These are phyloP conservation scores for Motacilla tschutschensis DNA, from an alignment of 2,113 vertebrate genomes.

Conservation along the genomic window DNA sequence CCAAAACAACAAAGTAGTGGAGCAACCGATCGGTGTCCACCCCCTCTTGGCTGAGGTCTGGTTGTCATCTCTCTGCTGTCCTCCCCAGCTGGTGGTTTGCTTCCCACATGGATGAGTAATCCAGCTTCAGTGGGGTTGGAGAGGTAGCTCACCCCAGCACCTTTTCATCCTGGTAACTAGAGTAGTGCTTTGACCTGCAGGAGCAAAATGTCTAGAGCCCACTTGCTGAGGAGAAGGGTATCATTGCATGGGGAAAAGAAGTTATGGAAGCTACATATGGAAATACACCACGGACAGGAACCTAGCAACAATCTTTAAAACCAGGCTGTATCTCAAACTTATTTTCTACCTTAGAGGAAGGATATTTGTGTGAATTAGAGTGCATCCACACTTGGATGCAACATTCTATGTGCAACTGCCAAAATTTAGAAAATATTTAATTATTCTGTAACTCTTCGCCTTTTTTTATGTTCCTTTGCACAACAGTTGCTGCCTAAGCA, in stretches of 20 bases:
- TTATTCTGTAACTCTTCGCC: neutral
- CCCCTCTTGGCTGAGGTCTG: neutral
- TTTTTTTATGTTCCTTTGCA: neutral
- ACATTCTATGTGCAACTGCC: neutral
- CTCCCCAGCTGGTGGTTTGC: neutral
- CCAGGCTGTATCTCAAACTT: neutral
- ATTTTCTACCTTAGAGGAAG: neutral
- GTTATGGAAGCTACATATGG: neutral
- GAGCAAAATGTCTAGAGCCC: neutral
- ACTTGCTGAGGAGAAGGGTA: rapidly evolving
- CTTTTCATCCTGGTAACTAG: neutral
- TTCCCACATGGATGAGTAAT: neutral
- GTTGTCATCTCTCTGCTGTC: neutral
- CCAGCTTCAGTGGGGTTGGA: rapidly evolving
- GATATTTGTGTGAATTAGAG: neutral
- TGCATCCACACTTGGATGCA: neutral
- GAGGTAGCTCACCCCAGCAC: rapidly evolving
- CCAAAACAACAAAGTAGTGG: neutral
- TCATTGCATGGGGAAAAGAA: neutral
- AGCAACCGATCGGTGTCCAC: rapidly evolving
- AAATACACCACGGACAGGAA: neutral
- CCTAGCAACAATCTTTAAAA: neutral
- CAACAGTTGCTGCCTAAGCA: neutral
- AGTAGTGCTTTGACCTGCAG: neutral
- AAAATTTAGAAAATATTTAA: neutral